A percentile compares a stretch with the other conserved stretches of the same genome.
These are phyloP conservation scores for Triplophysa siluroides DNA, from an alignment of 2,113 vertebrate genomes.

Conservation along the genomic window DNA sequence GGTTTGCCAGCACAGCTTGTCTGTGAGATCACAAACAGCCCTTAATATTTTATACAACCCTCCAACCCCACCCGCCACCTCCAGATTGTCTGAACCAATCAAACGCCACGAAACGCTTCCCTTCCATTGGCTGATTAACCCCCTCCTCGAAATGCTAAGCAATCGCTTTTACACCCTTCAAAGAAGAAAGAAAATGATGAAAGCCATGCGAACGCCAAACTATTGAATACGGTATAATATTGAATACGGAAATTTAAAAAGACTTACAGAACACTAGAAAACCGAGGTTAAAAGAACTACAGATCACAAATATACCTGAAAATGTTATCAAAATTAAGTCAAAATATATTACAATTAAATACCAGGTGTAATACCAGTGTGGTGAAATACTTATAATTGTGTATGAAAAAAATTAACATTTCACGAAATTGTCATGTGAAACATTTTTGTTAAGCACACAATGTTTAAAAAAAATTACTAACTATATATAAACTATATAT, in stretches of 20 bases:
- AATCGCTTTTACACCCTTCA: not conserved
- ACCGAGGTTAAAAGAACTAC: too few relatives aligned
- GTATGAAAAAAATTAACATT: not conserved
- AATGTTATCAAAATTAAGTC: too few relatives aligned
- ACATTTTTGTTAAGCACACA: too few relatives aligned
- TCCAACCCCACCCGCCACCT: slow-evolving; percentile 42
- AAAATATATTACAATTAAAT: too few relatives aligned
- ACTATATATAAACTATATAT: too few relatives aligned
- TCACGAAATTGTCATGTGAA: slow-evolving; percentile 14
- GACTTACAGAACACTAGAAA: too few relatives aligned
- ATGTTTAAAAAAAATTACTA: too few relatives aligned
- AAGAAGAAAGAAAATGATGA: not conserved
- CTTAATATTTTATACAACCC: slow-evolving; percentile 85
- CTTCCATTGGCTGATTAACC: slow-evolving; percentile 75
- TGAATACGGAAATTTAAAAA: not conserved
- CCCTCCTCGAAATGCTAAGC: slow-evolving; percentile 50
- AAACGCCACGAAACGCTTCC: slow-evolving; percentile 82
- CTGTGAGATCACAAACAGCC: slow-evolving; percentile 79
- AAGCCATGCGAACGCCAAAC: not conserved
- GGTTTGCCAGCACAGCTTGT: slow-evolving; percentile 72
- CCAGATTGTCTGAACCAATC: slow-evolving; percentile 75
- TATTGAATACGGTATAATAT: too few relatives aligned
- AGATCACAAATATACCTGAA: not conserved
- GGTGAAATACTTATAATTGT: too few relatives aligned
- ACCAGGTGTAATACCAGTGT: too few relatives aligned